phyloP scores from a whole-genome alignment of 2,888 invertebrate species.

The Brachyopa scutellaris region DNA sequence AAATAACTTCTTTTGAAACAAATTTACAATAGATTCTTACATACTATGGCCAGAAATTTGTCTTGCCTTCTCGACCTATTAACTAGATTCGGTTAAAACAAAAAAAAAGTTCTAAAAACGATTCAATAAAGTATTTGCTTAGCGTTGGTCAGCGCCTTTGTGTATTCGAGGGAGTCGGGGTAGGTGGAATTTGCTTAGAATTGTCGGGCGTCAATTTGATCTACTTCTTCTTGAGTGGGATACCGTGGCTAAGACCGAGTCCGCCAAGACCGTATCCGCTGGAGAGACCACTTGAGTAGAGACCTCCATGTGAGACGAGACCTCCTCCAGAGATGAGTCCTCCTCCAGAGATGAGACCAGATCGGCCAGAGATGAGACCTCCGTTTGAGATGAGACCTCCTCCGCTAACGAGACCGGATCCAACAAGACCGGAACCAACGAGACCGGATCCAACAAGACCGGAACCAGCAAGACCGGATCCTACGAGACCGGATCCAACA shows the following conservation, averaged over 20 bases:
- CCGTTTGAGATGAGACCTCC: no score
- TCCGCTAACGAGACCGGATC: constrained; percentile 81
- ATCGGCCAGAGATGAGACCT: constrained; percentile 77
- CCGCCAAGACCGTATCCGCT: constrained; percentile 42
- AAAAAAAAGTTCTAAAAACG: constrained; percentile 31
- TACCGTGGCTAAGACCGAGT: constrained; percentile 26
- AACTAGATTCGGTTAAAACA: constrained; percentile 51
- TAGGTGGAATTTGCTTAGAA: constrained; percentile 53
- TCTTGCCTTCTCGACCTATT: constrained; percentile 54
- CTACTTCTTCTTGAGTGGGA: constrained; percentile 55
- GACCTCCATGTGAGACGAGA: constrained; percentile 71
- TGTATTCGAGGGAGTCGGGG: constrained; percentile 62
- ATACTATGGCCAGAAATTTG: constrained; percentile 67
- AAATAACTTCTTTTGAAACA: constrained; percentile 64
- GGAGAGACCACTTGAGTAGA: constrained; percentile 74
- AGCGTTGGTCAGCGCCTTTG: constrained; percentile 70
- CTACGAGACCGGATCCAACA: no score
- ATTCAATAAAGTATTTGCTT: constrained; percentile 59
- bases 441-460: no score
- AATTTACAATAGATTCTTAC: constrained; percentile 71
- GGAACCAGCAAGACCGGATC: no score
- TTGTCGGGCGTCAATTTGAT: constrained; percentile 17
- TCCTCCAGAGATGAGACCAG: constrained; percentile 32
- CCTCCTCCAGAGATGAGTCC: constrained; percentile 65
- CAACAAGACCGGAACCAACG: no score